phyloP scores from a whole-genome alignment of 2,888 invertebrate species.

The Mylabris sibirica region DNA sequence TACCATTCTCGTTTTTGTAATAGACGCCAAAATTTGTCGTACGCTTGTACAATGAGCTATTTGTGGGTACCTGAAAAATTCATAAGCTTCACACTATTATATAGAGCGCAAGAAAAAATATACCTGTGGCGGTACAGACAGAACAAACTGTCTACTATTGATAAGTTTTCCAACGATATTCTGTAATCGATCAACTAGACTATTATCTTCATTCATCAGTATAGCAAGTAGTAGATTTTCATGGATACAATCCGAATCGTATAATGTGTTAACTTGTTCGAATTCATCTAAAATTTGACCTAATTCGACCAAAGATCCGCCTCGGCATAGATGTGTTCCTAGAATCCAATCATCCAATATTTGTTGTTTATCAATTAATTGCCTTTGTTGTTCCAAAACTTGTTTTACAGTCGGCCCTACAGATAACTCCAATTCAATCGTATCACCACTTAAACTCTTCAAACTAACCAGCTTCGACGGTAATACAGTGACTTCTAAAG shows the following conservation, averaged over 20 bases:
- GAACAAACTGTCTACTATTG: constrained; percentile 42
- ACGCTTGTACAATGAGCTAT: constrained; percentile 41
- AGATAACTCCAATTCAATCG: constrained; percentile 63
- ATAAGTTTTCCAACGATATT: not conserved
- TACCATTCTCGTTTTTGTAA: constrained; percentile 41
- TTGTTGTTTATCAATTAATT: constrained; percentile 19
- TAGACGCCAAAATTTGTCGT: constrained; percentile 46
- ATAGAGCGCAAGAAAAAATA: constrained; percentile 32
- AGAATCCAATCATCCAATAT: constrained; percentile 59
- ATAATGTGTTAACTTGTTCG: constrained; percentile 39
- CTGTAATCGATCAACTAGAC: not conserved
- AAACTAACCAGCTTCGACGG: constrained; percentile 65
- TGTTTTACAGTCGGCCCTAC: constrained; percentile 64
- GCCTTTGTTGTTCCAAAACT: constrained; percentile 57
- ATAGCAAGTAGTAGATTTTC: constrained; percentile 55
- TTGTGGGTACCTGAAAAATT: constrained; percentile 38
- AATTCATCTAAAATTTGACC: constrained; percentile 47
- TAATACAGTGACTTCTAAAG: constrained; percentile 65
- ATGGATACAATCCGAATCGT: constrained; percentile 62
- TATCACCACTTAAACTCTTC: constrained; percentile 63
- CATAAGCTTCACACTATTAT: not conserved
- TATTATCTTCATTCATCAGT: constrained; percentile 37
- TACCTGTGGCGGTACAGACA: constrained; percentile 57
- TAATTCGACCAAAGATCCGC: constrained; percentile 42
- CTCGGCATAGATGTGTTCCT: constrained; percentile 61